phyloP scores from a whole-genome alignment of 2,797 vertebrate species.

The Amblyraja radiata region DNA sequence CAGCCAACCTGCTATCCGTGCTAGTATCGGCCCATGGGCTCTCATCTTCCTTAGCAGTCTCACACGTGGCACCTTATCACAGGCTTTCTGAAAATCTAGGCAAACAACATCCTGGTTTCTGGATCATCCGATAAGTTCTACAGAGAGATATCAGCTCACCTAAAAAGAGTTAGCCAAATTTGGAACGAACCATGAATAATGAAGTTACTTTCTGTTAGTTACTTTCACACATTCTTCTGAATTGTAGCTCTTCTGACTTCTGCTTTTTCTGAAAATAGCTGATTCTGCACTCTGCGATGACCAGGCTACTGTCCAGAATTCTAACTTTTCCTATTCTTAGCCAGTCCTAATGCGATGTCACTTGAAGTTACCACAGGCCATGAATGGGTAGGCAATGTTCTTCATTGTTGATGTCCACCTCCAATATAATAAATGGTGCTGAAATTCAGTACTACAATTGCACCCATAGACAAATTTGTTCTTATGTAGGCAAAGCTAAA shows the following conservation, averaged over 20 bases:
- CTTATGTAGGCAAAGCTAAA: not conserved
- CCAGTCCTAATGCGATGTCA: not conserved
- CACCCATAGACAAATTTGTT: not conserved
- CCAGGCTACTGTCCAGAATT: not conserved
- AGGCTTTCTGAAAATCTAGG: no score
- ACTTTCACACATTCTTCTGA: not conserved
- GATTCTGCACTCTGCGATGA: not conserved
- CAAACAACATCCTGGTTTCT: not conserved
- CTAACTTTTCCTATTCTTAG: not conserved
- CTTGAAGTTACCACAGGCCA: not conserved
- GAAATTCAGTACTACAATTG: not conserved
- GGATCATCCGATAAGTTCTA: not conserved
- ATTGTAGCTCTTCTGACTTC: not conserved
- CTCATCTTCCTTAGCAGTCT: no score
- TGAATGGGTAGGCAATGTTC: not conserved
- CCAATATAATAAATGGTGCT: not conserved
- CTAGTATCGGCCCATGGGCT: no score
- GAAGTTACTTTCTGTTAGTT: not conserved
- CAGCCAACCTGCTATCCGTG: no score
- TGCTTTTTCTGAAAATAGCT: not conserved
- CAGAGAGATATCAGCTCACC: not conserved
- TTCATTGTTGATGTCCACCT: not conserved
- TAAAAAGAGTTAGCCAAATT: not conserved
- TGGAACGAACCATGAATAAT: not conserved
- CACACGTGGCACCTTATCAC: no score